Percentiles rank a stretch among this genome's conserved stretches.
Evolutionary conservation across 2,797 vertebrate genomes (phyloP).

Genomic region (Micromesistius poutassou): DNA sequence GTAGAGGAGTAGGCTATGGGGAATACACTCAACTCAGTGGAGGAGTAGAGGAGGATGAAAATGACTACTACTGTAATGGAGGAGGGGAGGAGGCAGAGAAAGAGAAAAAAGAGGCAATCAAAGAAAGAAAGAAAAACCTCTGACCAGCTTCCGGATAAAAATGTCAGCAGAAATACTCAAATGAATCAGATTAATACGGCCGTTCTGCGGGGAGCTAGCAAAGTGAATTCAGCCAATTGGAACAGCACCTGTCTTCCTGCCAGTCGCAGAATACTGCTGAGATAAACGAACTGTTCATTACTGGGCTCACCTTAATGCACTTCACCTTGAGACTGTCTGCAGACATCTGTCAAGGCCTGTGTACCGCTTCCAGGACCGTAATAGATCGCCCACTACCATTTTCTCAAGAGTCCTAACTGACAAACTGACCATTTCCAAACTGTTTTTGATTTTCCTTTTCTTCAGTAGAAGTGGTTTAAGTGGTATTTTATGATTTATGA

Average conservation of each 20-base stretch:
- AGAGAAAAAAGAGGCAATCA: background rate
- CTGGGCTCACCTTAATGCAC: background rate
- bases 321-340: constrained; percentile 21
- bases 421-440: too few relatives aligned
- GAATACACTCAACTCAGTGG: background rate
- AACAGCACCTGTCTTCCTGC: constrained; percentile 22
- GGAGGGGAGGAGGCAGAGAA: background rate
- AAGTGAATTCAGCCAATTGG: constrained; percentile 35
- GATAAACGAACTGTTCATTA: background rate
- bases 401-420: too few relatives aligned
- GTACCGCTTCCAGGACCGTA: too few relatives aligned
- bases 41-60: background rate
- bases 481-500: too few relatives aligned
- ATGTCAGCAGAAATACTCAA: constrained; percentile 26
- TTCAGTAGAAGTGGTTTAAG: too few relatives aligned
- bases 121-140: background rate
- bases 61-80: background rate
- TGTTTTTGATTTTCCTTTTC: too few relatives aligned
- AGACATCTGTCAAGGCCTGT: background rate
- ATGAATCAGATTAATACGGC: background rate
- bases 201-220: constrained; percentile 20
- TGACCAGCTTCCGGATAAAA: background rate
- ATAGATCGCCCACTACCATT: too few relatives aligned
- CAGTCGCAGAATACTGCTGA: constrained; percentile 23
- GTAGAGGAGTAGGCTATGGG: background rate